Evolutionary conservation across 2,113 vertebrate genomes (phyloP), one percentile per base, ranked within the genome.

Genomic region (Ceyx cyanopectus): DNA sequence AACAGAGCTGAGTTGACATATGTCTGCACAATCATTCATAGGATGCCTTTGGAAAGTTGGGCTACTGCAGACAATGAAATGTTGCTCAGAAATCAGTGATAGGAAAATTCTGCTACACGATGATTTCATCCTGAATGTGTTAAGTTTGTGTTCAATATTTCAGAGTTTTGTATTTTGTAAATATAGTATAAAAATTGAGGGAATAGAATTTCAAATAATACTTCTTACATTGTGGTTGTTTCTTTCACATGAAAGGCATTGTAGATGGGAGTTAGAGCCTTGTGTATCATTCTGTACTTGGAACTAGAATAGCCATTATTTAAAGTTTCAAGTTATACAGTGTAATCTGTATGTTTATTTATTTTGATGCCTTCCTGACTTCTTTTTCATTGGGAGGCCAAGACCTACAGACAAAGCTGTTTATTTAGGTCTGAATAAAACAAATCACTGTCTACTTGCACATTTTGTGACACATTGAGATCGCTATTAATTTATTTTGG

Each of bases 91-190:
- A 90, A 26, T 73, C 23, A 12, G 22, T 46, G 14, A 23, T 32
- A 5, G 34, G 58, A 65, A 89, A 82, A 46, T 41, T 73, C 30
- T 63, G 15, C 81, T 82, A 8, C 6, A 15, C 24, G 15, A 21
- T 30, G 14, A 45, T 84, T 77, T 83, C 3, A 10, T 56, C 12
- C 30, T 63, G 54, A 73, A 62, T 1, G 1, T 67, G 29, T 60
- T 63, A 70, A 50, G 5, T 91, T 93, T 34, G 48, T 89, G 73
- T 87, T 87, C 76, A 66, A 6, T 82, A 66, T 86, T 92, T 65
- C 83, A 48, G 24, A 69, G 19, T 30, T 94, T 68, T 84, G 7
- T 85, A 18, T 43, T 86, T 95, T 92, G 78, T 67, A 69, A 90
- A 57, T 83, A 22, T 66, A 87, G 45, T 75, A 57, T 21, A 23